phyloP scores from a whole-genome alignment of 2,113 vertebrate species.

The Mobula birostris region DNA sequence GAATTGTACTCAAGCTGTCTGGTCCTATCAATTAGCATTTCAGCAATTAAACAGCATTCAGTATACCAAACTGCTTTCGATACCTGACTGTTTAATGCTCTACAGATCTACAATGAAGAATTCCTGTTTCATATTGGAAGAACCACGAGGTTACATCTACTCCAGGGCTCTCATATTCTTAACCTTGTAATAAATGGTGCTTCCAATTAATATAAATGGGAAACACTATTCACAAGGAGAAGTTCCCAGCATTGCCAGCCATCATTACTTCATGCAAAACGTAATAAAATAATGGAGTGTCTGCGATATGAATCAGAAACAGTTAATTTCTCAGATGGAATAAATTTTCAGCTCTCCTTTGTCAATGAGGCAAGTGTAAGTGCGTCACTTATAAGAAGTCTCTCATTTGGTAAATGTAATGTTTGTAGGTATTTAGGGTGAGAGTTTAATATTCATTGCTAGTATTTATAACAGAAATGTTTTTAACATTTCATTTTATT shows the following conservation, averaged over 20 bases:
- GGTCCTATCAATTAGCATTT: not conserved
- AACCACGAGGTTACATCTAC: not conserved
- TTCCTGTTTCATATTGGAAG: not conserved
- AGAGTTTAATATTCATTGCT: not conserved
- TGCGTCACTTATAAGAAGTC: constrained; percentile 26
- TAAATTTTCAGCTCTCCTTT: not conserved
- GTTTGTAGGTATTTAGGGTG: not conserved
- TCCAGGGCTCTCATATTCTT: not conserved
- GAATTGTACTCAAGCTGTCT: not conserved
- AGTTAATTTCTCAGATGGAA: constrained; percentile 21
- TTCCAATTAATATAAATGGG: not conserved
- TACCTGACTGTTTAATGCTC: not conserved
- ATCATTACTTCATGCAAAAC: not conserved
- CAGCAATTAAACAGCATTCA: not conserved
- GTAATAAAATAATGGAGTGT: not conserved
- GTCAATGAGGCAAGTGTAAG: constrained; percentile 1
- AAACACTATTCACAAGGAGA: not conserved
- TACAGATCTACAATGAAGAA: not conserved
- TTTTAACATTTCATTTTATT: not conserved
- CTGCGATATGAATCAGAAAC: not conserved
- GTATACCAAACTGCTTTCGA: not conserved
- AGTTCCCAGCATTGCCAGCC: not conserved
- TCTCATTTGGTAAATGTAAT: not conserved
- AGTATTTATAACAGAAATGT: not conserved
- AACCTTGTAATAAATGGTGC: not conserved